phyloP scores from a whole-genome alignment of 2,113 vertebrate genomes.

The Aegithalos caudatus region DNA sequence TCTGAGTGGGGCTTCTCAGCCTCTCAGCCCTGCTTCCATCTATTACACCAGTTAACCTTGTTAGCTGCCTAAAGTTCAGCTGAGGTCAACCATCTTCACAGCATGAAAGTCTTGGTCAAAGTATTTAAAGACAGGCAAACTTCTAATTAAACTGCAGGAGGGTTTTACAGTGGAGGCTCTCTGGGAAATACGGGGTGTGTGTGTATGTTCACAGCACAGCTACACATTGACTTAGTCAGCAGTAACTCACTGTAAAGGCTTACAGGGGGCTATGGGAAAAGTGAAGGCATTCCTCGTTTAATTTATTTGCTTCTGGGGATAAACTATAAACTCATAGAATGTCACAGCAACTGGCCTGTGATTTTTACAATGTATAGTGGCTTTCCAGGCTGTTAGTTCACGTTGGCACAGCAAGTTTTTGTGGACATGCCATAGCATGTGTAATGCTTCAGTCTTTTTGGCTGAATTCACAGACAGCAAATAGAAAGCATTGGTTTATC shows the following conservation, averaged over 20 bases:
- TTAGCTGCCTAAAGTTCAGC: neutral
- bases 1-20: neutral
- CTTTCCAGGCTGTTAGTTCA: neutral
- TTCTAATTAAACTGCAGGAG: neutral
- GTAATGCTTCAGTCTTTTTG: neutral
- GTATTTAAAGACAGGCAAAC: neutral
- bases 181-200: neutral
- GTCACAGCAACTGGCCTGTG: neutral
- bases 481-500: neutral
- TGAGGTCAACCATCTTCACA: neutral
- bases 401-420: neutral
- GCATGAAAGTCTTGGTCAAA: neutral
- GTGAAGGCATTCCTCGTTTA: neutral
- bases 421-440: neutral
- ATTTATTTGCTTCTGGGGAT: neutral
- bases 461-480: constrained; percentile 15
- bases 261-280: neutral
- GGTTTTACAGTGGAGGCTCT: neutral
- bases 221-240: neutral
- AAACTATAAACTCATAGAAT: neutral
- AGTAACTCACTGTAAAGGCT: neutral
- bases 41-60: neutral
- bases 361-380: neutral
- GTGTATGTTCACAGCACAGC: neutral
- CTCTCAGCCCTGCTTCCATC: neutral